phyloP scores from a whole-genome alignment of 2,113 vertebrate genomes.

The Theristicus caerulescens region DNA sequence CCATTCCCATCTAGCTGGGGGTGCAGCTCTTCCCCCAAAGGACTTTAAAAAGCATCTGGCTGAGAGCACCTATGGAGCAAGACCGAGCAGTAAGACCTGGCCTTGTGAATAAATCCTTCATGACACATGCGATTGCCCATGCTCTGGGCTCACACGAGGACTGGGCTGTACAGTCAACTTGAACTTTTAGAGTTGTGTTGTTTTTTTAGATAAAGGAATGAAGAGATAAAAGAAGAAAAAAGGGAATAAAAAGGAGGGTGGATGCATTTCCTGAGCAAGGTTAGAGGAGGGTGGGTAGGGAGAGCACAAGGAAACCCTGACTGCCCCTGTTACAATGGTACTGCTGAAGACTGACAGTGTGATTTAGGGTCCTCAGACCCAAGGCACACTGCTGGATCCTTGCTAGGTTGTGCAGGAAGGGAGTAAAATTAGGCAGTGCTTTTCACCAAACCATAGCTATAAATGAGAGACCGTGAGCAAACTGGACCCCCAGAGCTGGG shows the following conservation, averaged over 20 bases:
- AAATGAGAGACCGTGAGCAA: rapidly evolving
- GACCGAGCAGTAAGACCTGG: not conserved
- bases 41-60: not conserved
- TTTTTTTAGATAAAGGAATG: not conserved
- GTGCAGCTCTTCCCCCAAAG: not conserved
- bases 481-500: not conserved
- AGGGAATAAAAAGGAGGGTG: not conserved
- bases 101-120: not conserved
- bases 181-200: not conserved
- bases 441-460: not conserved
- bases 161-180: not conserved
- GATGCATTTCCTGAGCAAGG: not conserved
- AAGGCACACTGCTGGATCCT: not conserved
- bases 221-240: not conserved
- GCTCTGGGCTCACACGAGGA: not conserved
- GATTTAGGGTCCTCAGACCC: not conserved
- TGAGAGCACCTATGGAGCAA: not conserved
- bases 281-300: not conserved
- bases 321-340: not conserved
- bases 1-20: not conserved
- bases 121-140: not conserved
- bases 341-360: not conserved
- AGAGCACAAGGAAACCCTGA: not conserved
- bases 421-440: not conserved
- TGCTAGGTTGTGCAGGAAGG: not conserved